Conservation (phyloP, 2,113 vertebrate species). For the Malurus alboscapulatus region DNA sequence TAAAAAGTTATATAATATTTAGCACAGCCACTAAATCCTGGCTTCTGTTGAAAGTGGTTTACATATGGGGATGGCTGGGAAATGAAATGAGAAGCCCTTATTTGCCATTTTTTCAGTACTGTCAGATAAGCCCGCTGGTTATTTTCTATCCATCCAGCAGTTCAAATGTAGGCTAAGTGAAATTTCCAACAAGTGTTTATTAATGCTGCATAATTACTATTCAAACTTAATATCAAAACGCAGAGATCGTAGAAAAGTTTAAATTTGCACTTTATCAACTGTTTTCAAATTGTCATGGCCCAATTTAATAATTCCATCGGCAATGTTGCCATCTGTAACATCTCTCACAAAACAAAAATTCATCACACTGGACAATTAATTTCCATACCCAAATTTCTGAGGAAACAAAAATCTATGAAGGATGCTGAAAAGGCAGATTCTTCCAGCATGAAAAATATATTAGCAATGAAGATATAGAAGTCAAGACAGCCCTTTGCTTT, state of each 20-base stretch:
- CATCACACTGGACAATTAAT: not conserved
- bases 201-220: not conserved
- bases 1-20: not conserved
- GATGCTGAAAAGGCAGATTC: not conserved
- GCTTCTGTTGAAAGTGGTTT: not conserved
- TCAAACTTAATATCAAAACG: not conserved
- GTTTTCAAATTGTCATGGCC: not conserved
- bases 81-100: not conserved
- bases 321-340: not conserved
- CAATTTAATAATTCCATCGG: not conserved
- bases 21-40: not conserved
- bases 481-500: not conserved
- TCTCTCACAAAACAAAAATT: not conserved
- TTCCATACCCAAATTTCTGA: not conserved
- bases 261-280: not conserved
- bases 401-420: not conserved
- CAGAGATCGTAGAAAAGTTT: not conserved
- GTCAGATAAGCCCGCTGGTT: not conserved
- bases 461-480: not conserved
- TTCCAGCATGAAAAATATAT: not conserved
- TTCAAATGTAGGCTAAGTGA: not conserved
- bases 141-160: not conserved
- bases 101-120: not conserved
- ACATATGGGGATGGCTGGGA: fast-evolving
- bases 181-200: not conserved